Conservation (phyloP, 35 echinoderm and acorn worm genomes). For the Strongylocentrotus purpuratus region DNA sequence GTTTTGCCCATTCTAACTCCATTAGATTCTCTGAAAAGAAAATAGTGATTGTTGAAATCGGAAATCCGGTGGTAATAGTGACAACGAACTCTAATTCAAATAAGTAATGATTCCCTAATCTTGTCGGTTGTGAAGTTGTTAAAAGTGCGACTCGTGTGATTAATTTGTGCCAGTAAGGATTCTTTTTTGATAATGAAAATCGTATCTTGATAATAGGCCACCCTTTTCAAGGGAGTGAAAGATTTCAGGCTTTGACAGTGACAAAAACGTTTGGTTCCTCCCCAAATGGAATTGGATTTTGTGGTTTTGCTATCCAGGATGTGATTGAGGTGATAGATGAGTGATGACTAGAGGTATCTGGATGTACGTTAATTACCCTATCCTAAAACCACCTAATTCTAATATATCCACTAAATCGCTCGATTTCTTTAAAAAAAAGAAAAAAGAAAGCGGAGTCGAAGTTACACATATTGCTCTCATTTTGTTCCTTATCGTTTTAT, state of each 20-base stretch:
- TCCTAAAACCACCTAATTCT: background rate
- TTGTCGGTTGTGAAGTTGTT: background rate
- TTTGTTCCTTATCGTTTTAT: too few species aligned
- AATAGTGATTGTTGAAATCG: background rate
- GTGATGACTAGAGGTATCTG: background rate
- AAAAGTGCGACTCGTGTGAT: background rate
- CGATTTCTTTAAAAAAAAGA: too few species aligned
- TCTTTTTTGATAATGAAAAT: background rate
- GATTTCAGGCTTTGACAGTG: background rate
- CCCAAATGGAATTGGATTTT: constrained; percentile 17
- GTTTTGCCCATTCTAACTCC: background rate
- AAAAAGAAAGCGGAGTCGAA: too few species aligned
- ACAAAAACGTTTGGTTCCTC: background rate
- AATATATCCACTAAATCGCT: too few species aligned
- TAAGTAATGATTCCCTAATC: background rate
- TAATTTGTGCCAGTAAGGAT: background rate
- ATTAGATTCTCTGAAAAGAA: background rate
- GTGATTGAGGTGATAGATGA: background rate
- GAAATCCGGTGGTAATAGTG: background rate
- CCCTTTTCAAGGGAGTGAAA: background rate
- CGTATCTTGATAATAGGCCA: background rate
- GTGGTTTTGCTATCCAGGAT: background rate
- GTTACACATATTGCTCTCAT: too few species aligned
- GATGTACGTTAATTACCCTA: background rate
- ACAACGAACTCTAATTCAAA: background rate